phyloP scores from a whole-genome alignment of 2,113 vertebrate genomes.

The Bubo bubo region DNA sequence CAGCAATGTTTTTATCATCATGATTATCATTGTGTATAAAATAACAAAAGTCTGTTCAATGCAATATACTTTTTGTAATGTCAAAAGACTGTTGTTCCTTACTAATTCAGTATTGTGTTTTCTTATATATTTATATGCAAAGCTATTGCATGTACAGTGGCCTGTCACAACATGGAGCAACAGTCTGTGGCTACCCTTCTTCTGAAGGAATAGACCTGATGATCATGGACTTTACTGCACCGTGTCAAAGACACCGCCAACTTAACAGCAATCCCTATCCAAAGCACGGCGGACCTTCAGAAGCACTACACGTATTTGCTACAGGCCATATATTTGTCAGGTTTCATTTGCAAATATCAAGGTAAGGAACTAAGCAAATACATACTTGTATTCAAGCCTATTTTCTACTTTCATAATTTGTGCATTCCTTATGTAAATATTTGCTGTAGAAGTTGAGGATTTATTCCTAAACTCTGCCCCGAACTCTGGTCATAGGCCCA shows the following conservation, averaged over 20 bases:
- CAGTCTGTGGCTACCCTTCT: not conserved
- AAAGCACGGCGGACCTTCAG: fast-evolving
- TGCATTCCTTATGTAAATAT: not conserved
- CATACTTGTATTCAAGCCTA: not conserved
- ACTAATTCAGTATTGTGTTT: not conserved
- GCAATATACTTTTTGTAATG: not conserved
- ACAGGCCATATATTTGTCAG: too few species aligned
- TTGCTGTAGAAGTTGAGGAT: not conserved
- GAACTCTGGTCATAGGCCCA: not conserved
- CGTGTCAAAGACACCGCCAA: not conserved
- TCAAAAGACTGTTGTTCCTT: not conserved
- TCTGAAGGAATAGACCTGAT: not conserved
- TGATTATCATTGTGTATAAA: not conserved
- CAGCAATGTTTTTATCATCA: not conserved
- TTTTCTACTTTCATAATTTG: not conserved
- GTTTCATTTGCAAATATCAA: not conserved
- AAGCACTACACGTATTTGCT: not conserved
- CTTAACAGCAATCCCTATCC: not conserved
- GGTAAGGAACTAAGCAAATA: not conserved
- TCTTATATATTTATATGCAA: not conserved
- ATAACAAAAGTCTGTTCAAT: not conserved
- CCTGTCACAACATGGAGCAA: not conserved
- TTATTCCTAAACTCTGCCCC: not conserved
- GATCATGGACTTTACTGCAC: not conserved
- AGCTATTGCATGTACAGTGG: not conserved